Percentiles rank a stretch among this genome's conserved stretches.
These are phyloP conservation scores for Nycticorax nycticorax DNA, from an alignment of 2,113 vertebrate species.

Conservation along the genomic window DNA sequence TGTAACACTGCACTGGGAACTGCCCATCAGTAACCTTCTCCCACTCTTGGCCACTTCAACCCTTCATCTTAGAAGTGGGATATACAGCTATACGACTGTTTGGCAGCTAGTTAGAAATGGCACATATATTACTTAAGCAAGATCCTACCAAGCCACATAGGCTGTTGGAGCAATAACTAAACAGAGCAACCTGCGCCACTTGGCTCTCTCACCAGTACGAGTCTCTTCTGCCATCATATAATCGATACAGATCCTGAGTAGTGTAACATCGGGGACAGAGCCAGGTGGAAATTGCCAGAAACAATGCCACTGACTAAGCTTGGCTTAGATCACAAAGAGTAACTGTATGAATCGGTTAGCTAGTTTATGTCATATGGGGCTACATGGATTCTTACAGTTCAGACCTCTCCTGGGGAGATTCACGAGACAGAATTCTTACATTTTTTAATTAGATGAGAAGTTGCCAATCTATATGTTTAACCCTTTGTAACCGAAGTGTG, in stretches of 20 bases:
- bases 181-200: not conserved
- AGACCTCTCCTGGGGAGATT: not conserved
- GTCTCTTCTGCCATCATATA: not conserved
- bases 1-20: not conserved
- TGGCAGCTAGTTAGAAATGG: not conserved
- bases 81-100: not conserved
- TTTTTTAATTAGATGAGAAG: not conserved
- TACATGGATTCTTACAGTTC: not conserved
- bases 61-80: not conserved
- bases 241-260: not conserved
- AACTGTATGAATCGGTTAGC: not conserved
- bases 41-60: not conserved
- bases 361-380: not conserved
- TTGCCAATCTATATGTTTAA: not conserved
- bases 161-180: not conserved
- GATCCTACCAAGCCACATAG: not conserved
- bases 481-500: not conserved
- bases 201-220: not conserved
- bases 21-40: not conserved
- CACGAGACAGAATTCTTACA: not conserved
- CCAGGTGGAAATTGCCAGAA: slow-evolving; percentile 12
- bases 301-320: not conserved
- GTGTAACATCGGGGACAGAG: not conserved
- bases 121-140: not conserved
- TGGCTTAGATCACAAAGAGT: not conserved